These are phyloP conservation scores for Onychostoma macrolepis DNA, from an alignment of 2,113 vertebrate species.

Conservation along the genomic window DNA sequence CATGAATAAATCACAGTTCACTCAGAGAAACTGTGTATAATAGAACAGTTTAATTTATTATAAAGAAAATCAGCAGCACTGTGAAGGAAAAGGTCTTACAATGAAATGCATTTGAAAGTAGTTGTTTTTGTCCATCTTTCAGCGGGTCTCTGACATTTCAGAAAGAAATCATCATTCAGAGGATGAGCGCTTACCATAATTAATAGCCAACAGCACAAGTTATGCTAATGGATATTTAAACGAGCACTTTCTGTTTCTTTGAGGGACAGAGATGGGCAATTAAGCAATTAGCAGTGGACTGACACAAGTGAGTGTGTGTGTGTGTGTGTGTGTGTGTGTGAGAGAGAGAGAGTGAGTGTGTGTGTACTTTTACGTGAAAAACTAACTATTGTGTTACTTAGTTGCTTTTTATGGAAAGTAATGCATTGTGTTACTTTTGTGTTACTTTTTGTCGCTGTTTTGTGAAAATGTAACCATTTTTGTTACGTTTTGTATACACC, in stretches of 20 bases:
- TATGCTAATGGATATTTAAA: conserved; percentile 53
- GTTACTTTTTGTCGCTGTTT: too few species aligned
- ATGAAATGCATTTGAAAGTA: neutral
- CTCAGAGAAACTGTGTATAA: neutral
- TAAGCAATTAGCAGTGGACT: conserved; percentile 42
- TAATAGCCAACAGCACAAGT: conserved; percentile 25
- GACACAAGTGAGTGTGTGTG: neutral
- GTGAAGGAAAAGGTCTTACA: neutral
- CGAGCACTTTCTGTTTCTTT: conserved; percentile 39
- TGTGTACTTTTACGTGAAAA: too few species aligned
- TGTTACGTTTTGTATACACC: too few species aligned
- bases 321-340: neutral
- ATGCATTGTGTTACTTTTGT: too few species aligned
- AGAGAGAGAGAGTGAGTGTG: too few species aligned
- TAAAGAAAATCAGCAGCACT: neutral
- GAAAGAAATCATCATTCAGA: conserved; percentile 1
- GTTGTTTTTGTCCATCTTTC: neutral
- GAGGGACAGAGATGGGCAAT: conserved; percentile 47
- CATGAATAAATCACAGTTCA: neutral
- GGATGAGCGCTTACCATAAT: conserved; percentile 1
- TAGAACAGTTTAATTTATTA: neutral
- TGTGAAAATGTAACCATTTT: too few species aligned
- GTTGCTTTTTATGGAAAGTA: too few species aligned
- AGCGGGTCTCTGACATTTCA: conserved; percentile 13
- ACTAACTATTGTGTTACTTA: too few species aligned